Conservation (phyloP, 2,797 vertebrate genomes). For the Coregonus ussuriensis region DNA sequence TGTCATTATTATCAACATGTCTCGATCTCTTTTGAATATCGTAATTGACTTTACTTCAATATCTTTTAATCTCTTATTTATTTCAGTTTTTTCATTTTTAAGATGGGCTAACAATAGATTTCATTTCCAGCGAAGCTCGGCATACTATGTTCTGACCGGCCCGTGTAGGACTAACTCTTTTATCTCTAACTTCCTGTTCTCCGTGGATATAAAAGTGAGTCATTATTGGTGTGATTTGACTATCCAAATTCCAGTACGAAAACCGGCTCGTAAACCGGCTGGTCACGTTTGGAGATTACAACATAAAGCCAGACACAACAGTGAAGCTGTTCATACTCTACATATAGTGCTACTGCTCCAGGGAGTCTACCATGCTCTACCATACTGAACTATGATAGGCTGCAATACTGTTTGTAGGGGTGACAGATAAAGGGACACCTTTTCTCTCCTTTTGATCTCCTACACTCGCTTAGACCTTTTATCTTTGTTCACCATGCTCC, state of each 20-base stretch:
- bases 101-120: neutral
- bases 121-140: neutral
- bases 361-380: neutral
- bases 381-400: neutral
- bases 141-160: too few species aligned
- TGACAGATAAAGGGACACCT: too few species aligned
- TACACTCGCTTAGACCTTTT: too few species aligned
- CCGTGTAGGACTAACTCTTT: too few species aligned
- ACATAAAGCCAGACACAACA: neutral
- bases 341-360: neutral
- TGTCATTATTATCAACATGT: too few species aligned
- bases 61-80: too few species aligned
- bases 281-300: neutral
- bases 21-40: too few species aligned
- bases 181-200: neutral
- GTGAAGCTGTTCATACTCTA: neutral
- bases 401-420: neutral
- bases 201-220: neutral
- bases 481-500: too few species aligned
- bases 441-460: too few species aligned
- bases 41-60: too few species aligned
- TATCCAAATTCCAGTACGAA: neutral
- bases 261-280: neutral
- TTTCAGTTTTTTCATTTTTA: too few species aligned
- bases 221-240: neutral